Evolutionary conservation across 2,113 vertebrate genomes (phyloP).

Genomic region (Coryphaenoides rupestris): DNA sequence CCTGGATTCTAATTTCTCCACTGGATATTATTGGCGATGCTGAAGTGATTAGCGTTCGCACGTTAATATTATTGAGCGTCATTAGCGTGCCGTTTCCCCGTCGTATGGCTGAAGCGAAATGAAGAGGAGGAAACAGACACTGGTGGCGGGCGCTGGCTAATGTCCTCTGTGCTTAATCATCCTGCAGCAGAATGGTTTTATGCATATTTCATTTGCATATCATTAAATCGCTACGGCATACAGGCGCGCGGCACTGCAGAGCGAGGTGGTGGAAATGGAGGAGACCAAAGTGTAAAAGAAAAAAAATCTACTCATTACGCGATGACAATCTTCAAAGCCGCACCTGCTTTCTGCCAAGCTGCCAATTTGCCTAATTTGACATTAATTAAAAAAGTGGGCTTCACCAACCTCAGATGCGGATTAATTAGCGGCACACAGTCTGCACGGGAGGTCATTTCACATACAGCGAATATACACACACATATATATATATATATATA

Average conservation of each 20-base stretch:
- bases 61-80: constrained; percentile 65
- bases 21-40: constrained; percentile 71
- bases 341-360: constrained; percentile 62
- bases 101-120: constrained; percentile 65
- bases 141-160: constrained; percentile 84
- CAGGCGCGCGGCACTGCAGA: constrained; percentile 78
- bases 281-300: constrained; percentile 77
- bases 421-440: constrained; percentile 66
- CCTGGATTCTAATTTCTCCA: constrained; percentile 71
- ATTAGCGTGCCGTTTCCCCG: constrained; percentile 56
- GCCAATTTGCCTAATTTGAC: constrained; percentile 72
- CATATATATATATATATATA: too few relatives aligned
- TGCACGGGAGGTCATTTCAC: constrained; percentile 42
- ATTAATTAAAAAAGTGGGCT: constrained; percentile 68
- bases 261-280: constrained; percentile 72
- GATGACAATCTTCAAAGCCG: constrained; percentile 72
- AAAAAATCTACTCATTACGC: constrained; percentile 70
- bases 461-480: constrained; percentile 24
- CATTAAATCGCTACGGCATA: constrained; percentile 87
- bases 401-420: constrained; percentile 59
- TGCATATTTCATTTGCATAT: constrained; percentile 99
- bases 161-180: constrained; percentile 98
- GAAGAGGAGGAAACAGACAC: constrained; percentile 72
- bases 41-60: constrained; percentile 61
- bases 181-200: constrained; percentile 97